Evolutionary conservation across 1,140 invertebrate genomes (phyloP).

Genomic region (Heliconius hermathena): DNA sequence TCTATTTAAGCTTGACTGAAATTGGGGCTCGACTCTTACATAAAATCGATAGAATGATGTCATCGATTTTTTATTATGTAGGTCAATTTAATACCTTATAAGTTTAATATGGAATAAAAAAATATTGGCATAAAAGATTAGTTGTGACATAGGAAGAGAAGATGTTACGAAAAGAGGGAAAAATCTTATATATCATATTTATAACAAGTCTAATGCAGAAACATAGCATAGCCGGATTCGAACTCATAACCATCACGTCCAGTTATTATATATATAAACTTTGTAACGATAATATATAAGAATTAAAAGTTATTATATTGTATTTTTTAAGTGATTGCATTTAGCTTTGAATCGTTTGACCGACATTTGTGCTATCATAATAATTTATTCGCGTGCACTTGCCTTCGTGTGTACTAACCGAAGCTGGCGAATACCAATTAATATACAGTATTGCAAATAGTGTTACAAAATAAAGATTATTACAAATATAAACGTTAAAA

Average conservation of each 20-base stretch:
- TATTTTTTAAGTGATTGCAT: too few relatives aligned
- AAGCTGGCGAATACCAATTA: not conserved
- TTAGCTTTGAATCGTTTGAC: not conserved
- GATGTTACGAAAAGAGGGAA: too few relatives aligned
- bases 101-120: too few relatives aligned
- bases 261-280: too few relatives aligned
- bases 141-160: too few relatives aligned
- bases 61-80: not conserved
- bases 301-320: too few relatives aligned
- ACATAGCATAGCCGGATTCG: too few relatives aligned
- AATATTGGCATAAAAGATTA: too few relatives aligned
- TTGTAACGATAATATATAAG: too few relatives aligned
- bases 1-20: not conserved
- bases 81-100: not conserved
- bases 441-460: not conserved
- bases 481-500: not conserved
- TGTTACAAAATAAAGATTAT: not conserved
- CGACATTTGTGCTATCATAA: slow-evolving; percentile 7
- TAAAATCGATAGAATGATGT: not conserved
- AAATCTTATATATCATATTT: too few relatives aligned
- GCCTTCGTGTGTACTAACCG: not conserved
- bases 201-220: too few relatives aligned
- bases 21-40: not conserved
- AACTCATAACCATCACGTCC: too few relatives aligned
- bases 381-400: slow-evolving; percentile 9